Base-by-base conservation (phyloP, 1,140 invertebrate genomes). In the Drosophila bipectinata region DNA sequence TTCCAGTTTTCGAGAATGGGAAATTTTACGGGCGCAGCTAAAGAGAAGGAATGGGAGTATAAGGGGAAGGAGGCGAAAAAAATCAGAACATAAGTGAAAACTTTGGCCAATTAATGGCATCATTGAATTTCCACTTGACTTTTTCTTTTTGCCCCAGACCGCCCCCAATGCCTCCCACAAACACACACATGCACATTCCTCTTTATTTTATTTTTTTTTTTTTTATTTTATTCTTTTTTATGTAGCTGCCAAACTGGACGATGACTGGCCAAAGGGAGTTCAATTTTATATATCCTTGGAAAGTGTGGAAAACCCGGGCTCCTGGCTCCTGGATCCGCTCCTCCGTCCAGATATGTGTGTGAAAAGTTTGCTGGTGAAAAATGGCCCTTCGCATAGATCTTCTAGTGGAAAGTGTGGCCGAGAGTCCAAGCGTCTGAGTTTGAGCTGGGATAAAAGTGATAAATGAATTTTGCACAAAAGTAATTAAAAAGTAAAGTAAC, bases 71-170 rank as follows among this genome's bases (percentile, higher is more conserved):
- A 52, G 67, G 56, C 60, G 64, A 87, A 87, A 87, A 87, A 85
- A 85, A 85, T 85, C 82, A 87, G 83, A 87, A 66, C 82, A 88
- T 88, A 88, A 88, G 84, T 88, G 84, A 88, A 90, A 90, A 85
- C 82, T 88, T 90, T 90, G 88, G 88, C 88, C 88, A 90, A 90
- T 90, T 90, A 90, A 90, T 90, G 88, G 88, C 87, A 90, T 90
- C 87, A 90, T 88, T 90, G 83, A 90, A 79, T 90, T 90, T 89
- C 84, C 84, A 82, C 84, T 84, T 88, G 76, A 88, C 79, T 88
- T 88, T 88, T 88, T 87, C 60, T 69, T 57, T 69, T 56, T 67
- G 30, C 24, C 49, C 21, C 32, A n/a, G 34, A 10, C 34, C 60
- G 12, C 8, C 28, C 21, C 1, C n/a, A 10, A 10, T 21, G 2